A percentile compares a stretch with the other conserved stretches of the same genome.
Conservation (phyloP, 1,140 invertebrate species). For the Zaprionus kolodkinae region DNA sequence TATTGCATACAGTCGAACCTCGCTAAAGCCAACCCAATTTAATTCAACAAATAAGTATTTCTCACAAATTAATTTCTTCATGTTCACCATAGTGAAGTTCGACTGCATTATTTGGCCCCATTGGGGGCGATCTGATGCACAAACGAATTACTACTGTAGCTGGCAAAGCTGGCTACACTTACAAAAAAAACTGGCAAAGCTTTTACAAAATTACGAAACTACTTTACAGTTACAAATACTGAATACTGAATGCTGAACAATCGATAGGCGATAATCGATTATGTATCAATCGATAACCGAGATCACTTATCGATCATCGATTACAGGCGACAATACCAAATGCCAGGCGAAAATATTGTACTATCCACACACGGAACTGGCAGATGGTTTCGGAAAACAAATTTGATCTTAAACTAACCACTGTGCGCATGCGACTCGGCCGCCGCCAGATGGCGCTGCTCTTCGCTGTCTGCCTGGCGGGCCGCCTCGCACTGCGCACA, state of each 20-base stretch:
- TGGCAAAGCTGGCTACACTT: constrained; percentile 58
- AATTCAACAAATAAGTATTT: background rate
- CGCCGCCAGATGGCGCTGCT: constrained; percentile 63
- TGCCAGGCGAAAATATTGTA: constrained; percentile 19
- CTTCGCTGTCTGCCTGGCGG: constrained; percentile 53
- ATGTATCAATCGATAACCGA: too few relatives aligned
- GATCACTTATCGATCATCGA: background rate
- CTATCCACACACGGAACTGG: constrained; percentile 40
- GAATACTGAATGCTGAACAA: constrained; percentile 57
- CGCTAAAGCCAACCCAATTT: background rate
- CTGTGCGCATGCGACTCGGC: constrained; percentile 56
- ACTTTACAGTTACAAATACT: constrained; percentile 67
- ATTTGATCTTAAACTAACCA: constrained; percentile 70
- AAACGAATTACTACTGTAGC: constrained; percentile 52
- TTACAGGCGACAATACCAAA: constrained; percentile 19
- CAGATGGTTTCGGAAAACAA: constrained; percentile 46
- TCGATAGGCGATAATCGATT: background rate
- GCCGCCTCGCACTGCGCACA: constrained; percentile 80
- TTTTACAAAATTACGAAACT: constrained; percentile 81
- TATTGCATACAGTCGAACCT: constrained; percentile 19
- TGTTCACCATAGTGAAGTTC: background rate
- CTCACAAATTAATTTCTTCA: background rate
- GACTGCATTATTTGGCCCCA: background rate
- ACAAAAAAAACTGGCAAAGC: constrained; percentile 66
- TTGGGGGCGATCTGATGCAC: constrained; percentile 28